A percentile compares a stretch with the other conserved stretches of the same genome.
Evolutionary conservation across 1,140 invertebrate genomes (phyloP).

Genomic region (Cydia strobilella): DNA sequence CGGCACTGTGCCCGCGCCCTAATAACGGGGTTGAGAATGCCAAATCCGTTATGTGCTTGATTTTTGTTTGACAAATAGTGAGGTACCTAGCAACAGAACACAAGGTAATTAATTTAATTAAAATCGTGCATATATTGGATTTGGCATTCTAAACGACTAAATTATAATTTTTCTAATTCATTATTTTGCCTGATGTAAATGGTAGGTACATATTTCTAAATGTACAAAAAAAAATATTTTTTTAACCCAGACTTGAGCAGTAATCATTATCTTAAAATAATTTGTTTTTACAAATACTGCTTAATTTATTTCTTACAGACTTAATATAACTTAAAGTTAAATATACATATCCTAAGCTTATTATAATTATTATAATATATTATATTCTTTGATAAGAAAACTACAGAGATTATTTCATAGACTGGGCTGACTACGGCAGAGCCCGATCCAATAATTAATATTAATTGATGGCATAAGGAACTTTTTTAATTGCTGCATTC

Average conservation of each 20-base stretch:
- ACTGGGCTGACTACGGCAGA: background rate
- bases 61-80: too few relatives aligned
- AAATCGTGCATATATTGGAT: too few relatives aligned
- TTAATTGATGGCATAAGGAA: constrained; percentile 11
- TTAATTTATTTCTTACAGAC: too few relatives aligned
- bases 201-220: background rate
- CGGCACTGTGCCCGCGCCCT: too few relatives aligned
- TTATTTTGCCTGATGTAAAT: background rate
- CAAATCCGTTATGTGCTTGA: too few relatives aligned
- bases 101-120: too few relatives aligned
- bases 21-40: too few relatives aligned
- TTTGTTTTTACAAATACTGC: background rate
- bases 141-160: background rate
- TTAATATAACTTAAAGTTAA: background rate
- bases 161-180: background rate
- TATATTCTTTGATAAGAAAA: background rate
- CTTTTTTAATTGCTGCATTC: background rate
- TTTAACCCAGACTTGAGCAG: background rate
- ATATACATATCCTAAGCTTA: constrained; percentile 3
- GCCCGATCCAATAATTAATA: background rate
- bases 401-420: constrained; percentile 2
- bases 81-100: too few relatives aligned
- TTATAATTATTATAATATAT: background rate
- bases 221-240: background rate
- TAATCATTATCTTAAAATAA: background rate